Conservation (phyloP, 2,888 invertebrate genomes). For the Drosophila emarginata region DNA sequence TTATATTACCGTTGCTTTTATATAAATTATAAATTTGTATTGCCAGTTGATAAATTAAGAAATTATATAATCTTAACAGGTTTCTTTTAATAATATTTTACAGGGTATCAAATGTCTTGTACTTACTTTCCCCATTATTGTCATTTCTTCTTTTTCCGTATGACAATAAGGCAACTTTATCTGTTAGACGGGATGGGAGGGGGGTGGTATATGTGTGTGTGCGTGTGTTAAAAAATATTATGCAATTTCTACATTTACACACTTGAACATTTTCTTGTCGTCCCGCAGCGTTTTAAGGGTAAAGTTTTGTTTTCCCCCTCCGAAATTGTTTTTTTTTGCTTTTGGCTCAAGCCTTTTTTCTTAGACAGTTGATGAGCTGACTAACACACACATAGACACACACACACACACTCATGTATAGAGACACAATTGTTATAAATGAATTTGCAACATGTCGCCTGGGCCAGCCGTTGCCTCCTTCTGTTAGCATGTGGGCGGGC, state of each 20-base stretch:
- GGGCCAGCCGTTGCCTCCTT: constrained; percentile 43
- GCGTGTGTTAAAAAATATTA: constrained; percentile 61
- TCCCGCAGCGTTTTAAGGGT: constrained; percentile 50
- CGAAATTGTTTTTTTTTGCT: constrained; percentile 22
- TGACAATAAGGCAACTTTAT: constrained; percentile 40
- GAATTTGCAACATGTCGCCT: constrained; percentile 61
- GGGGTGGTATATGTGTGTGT: constrained; percentile 17
- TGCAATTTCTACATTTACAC: constrained; percentile 70
- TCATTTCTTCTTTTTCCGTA: constrained; percentile 24
- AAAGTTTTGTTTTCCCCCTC: constrained; percentile 26
- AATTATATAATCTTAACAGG: too few species aligned
- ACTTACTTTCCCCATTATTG: too few species aligned
- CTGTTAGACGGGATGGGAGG: not conserved
- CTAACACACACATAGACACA: constrained; percentile 24
- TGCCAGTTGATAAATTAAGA: too few species aligned
- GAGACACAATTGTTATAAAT: constrained; percentile 62
- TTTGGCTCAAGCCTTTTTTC: constrained; percentile 19
- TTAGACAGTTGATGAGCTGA: constrained; percentile 59
- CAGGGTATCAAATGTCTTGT: constrained; percentile 19
- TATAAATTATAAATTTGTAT: too few species aligned
- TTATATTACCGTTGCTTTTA: too few species aligned
- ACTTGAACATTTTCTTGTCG: constrained; percentile 52
- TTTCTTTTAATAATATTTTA: not conserved
- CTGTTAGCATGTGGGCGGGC: constrained; percentile 60
- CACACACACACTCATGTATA: constrained; percentile 20